A percentile compares a stretch with the other conserved stretches of the same genome.
Evolutionary conservation across 2,113 vertebrate species (phyloP).

Genomic region (Syrmaticus mikado): DNA sequence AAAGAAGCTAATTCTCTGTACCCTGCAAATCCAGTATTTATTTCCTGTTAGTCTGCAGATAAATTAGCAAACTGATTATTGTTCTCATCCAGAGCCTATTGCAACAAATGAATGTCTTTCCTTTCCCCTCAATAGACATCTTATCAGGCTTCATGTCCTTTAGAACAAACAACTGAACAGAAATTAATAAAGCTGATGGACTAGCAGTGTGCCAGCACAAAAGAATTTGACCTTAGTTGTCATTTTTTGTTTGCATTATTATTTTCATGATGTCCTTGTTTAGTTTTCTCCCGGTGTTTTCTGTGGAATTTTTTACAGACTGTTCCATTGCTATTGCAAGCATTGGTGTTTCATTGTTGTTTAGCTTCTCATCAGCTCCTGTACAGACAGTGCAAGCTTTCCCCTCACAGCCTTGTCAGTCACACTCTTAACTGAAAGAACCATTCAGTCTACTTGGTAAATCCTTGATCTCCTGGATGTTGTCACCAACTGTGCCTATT

Average conservation of each 20-base stretch:
- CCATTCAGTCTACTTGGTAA: not conserved
- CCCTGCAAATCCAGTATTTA: not conserved
- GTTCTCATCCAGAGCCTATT: not conserved
- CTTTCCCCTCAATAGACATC: not conserved
- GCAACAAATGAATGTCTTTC: not conserved
- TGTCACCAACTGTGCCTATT: not conserved
- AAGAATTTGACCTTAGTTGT: conserved; percentile 29
- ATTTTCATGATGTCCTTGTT: not conserved
- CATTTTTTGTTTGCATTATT: conserved; percentile 5
- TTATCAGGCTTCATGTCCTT: conserved; percentile 1
- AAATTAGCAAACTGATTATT: conserved; percentile 25
- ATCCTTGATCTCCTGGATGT: not conserved
- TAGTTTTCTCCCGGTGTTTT: not conserved
- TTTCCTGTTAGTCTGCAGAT: not conserved
- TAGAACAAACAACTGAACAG: conserved; percentile 16
- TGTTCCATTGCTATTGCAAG: not conserved
- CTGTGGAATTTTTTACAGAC: not conserved
- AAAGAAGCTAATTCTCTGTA: not conserved
- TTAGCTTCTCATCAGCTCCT: not conserved
- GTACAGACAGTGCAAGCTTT: not conserved
- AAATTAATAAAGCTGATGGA: conserved; percentile 37
- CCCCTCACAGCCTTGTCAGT: not conserved
- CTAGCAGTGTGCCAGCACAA: not conserved
- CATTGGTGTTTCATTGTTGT: not conserved
- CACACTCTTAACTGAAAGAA: not conserved